Evolutionary conservation across 2,113 vertebrate species (phyloP), one percentile per base, ranked within the genome.

Genomic region (Pseudorhombus dupliciocellatus): DNA sequence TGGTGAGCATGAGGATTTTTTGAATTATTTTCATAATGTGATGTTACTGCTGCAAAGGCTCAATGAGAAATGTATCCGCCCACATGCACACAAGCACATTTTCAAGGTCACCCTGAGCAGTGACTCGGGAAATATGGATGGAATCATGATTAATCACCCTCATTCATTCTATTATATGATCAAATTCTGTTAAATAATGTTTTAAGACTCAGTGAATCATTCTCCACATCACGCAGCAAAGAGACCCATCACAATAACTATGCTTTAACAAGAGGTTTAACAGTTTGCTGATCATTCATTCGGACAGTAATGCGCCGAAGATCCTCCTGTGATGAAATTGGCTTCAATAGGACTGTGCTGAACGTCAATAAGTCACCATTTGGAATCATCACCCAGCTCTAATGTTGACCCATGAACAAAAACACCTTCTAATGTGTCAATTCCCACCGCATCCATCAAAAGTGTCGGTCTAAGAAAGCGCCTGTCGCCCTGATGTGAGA

Each of bases 401-500:
- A 22, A 4, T n/a, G 9, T 37, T 42, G 25, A 34, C 25, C 24
- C 15, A 54, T 42, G 21, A 57, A 52, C 26, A 37, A 55, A 20
- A 46, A 46, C 18, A 46, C 15, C 15, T 46, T 18, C 18, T 16
- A 66, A 37, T 51, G 37, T 9, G 24, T 51, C 50, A 37, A 12
- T 70, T 40, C 55, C 28, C 11, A 2, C 20, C 4, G 42, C 57
- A 50, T 60, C 48, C 22, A 16, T 48, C 40, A 48, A 31, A 31
- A 44, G 54, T 56, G 28, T 34, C 70, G 4, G 31, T 60, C 40
- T 44, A 20, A 53, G 52, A 67, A 60, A 72, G 21, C 3, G 0
- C 50, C 58, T 58, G 63, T 72, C 83, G 62, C 24, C 26, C 54
- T 28, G 53, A 63, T 21, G 44, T 72, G 66, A 63, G 63, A 79